Percentiles rank a stretch among this genome's conserved stretches.
phyloP scores from a whole-genome alignment of 2,113 vertebrate species.

The Miniopterus natalensis region DNA sequence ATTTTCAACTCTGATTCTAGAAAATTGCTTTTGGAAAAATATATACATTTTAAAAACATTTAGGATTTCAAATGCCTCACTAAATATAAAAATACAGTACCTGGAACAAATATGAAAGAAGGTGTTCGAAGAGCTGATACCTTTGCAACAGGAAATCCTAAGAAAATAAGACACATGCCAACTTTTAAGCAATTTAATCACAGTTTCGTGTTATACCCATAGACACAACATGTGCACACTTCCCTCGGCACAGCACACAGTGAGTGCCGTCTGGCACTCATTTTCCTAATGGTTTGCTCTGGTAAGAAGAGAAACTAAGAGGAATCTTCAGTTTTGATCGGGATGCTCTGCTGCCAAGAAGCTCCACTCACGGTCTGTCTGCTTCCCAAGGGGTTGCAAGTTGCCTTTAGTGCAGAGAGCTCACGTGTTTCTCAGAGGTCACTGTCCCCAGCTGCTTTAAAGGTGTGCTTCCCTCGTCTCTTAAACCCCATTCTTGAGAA shows the following conservation, averaged over 20 bases:
- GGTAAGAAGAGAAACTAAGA: background rate
- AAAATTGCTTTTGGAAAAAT: slow-evolving; percentile 30
- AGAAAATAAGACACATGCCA: background rate
- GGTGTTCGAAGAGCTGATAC: background rate
- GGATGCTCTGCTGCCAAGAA: background rate
- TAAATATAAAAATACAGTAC: slow-evolving; percentile 2
- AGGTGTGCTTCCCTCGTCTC: background rate
- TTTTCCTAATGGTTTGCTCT: background rate
- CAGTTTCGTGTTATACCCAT: background rate
- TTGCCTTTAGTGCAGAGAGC: background rate
- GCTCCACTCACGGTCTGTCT: background rate
- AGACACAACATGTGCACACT: background rate
- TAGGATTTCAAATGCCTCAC: slow-evolving; percentile 17
- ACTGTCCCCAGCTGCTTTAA: background rate
- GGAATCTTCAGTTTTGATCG: background rate
- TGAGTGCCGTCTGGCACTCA: background rate
- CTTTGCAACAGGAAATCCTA: background rate
- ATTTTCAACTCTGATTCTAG: background rate
- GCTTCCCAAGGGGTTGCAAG: background rate
- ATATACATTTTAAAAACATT: background rate
- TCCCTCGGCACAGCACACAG: background rate
- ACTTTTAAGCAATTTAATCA: background rate
- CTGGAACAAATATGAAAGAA: background rate
- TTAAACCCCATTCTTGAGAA: background rate
- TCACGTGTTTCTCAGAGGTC: background rate